Evolutionary conservation across 2,888 invertebrate genomes (phyloP).

Genomic region (Leptopilina myrica): DNA sequence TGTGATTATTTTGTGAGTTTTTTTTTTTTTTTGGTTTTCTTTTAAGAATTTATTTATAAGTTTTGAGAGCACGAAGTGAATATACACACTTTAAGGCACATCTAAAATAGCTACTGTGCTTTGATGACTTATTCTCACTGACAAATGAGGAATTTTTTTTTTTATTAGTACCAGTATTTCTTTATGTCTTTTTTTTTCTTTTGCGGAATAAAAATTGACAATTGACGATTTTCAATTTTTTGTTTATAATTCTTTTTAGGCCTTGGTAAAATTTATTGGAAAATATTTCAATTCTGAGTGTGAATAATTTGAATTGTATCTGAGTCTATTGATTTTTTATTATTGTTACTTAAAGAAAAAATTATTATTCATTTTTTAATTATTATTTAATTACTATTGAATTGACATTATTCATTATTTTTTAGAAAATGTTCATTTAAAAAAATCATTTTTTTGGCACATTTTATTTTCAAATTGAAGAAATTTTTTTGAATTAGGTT

Average conservation of each 20-base stretch:
- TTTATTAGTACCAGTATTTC: constrained; percentile 22
- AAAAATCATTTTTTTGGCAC: too few species aligned
- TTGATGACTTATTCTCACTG: constrained; percentile 20
- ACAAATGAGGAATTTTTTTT: background rate
- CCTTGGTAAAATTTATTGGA: background rate
- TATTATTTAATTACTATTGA: too few species aligned
- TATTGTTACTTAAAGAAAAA: too few species aligned
- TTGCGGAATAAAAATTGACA: constrained; percentile 15
- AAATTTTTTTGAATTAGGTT: too few species aligned
- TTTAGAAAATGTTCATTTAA: too few species aligned
- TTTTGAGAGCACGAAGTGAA: constrained; percentile 39
- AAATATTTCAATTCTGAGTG: too few species aligned
- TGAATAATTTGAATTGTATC: too few species aligned
- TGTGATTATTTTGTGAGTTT: constrained; percentile 21
- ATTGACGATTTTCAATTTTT: background rate
- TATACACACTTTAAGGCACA: constrained; percentile 43
- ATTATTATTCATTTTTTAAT: too few species aligned
- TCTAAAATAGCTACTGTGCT: constrained; percentile 40
- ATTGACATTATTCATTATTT: too few species aligned
- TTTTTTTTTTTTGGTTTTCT: background rate
- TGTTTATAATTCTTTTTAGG: constrained; percentile 1
- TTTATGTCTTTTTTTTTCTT: background rate
- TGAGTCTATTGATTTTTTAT: too few species aligned
- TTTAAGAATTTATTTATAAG: constrained; percentile 10
- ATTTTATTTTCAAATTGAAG: too few species aligned